Evolutionary conservation across 2,113 vertebrate species (phyloP), one percentile per base, ranked within the genome.

Genomic region (Burhinus bistriatus): DNA sequence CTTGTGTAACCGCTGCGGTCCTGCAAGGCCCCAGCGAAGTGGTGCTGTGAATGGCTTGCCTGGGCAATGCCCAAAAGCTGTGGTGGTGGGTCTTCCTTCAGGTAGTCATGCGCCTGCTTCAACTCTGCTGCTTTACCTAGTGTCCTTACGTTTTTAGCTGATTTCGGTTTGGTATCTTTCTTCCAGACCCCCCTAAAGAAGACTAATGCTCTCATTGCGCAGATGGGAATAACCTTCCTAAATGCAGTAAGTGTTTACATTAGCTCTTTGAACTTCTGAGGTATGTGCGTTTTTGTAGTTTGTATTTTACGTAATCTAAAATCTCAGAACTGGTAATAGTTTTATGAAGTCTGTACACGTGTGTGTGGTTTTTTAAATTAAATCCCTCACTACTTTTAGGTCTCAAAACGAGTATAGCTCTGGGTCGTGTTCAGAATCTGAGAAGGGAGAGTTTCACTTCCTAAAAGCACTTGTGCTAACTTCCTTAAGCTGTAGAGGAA

Each of bases 171-270:
- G 69, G 44, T 97, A 2, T 57, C 78, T 97, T 89, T 52, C 36
- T 97, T 98, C n/a, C 96, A 99, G 99, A 99, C 96, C 65, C 99
- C 99, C 3, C 97, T 99, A 6, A 99, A 97, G 95, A 99, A 99
- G 97, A 99, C 99, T 4, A 99, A 98, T 55, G 98, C 98, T 61
- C 98, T 99, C 7, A 99, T 99, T 29, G 99, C 98, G 9, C 99
- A 99, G 45, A 99, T 98, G 87, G 99, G 99, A 52, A 98, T 99
- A 72, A 98, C 99, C 4, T 99, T 99, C 89, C 97, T 98, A 22
- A 99, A 99, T 3, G 98, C 99, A 20, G 99, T 99, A 94, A 99
- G 99, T 98, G 80, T 85, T 92, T 18, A 17, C 40, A 1, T 36
- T 40, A 36, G 15, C 2, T 36, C 72, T 29, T 7, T 15, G 40